A percentile compares a stretch with the other conserved stretches of the same genome.
These are phyloP conservation scores for Netelia inedita DNA, from an alignment of 2,888 invertebrate genomes.

Conservation along the genomic window DNA sequence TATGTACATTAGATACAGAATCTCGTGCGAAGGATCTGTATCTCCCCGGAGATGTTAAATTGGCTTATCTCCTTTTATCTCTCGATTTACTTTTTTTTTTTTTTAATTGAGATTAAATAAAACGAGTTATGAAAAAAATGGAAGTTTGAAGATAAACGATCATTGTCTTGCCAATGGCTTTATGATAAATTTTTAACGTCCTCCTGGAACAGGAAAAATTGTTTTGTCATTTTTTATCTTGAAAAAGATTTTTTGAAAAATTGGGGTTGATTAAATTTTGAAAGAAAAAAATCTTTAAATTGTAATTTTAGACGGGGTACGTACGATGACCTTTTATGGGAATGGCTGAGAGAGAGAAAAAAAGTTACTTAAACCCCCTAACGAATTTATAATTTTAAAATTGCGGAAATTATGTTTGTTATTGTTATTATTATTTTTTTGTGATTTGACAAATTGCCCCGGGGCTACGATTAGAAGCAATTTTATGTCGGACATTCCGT, in stretches of 20 bases:
- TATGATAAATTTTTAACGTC: not conserved
- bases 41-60: not conserved
- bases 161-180: not conserved
- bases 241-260: not conserved
- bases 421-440: no score
- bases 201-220: not conserved
- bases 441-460: conserved; percentile 7
- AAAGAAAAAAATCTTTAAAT: no score
- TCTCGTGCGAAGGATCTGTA: conserved; percentile 52
- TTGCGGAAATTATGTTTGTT: no score
- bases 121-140: not conserved
- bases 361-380: no score
- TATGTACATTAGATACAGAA: conserved; percentile 26
- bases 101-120: not conserved
- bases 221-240: not conserved
- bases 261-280: no score
- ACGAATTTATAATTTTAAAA: no score
- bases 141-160: not conserved
- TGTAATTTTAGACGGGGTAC: no score
- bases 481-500: conserved; percentile 25
- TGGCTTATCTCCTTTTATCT: not conserved
- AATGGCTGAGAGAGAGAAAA: no score
- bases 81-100: not conserved
- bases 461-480: conserved; percentile 36
- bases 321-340: no score